Percentiles rank a stretch among this genome's conserved stretches.
These are phyloP conservation scores for Nematolebias whitei DNA, from an alignment of 2,113 vertebrate genomes.

Conservation along the genomic window DNA sequence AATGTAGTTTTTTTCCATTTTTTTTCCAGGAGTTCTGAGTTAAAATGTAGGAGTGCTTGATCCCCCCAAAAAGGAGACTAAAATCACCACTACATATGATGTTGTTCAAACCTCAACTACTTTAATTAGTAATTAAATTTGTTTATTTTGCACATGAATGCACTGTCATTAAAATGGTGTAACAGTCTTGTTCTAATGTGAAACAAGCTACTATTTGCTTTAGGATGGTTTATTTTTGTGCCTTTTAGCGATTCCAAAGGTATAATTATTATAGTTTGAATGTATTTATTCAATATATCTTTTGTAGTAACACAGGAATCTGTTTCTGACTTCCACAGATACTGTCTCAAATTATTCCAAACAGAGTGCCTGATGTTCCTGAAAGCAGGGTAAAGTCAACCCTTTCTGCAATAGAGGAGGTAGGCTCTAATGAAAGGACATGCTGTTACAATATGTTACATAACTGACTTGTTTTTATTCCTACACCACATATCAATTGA, in stretches of 20 bases:
- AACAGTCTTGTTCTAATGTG: not conserved
- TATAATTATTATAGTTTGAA: too few relatives aligned
- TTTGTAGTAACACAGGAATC: not conserved
- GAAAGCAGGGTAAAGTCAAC: slow-evolving; percentile 85
- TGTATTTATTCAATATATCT: not conserved
- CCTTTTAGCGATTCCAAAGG: too few relatives aligned
- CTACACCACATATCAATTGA: too few relatives aligned
- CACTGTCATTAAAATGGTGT: not conserved
- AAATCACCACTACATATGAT: not conserved
- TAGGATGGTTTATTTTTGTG: not conserved
- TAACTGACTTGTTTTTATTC: not conserved
- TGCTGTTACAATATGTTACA: not conserved
- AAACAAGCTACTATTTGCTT: not conserved
- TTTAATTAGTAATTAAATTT: not conserved
- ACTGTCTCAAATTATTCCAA: slow-evolving; percentile 81
- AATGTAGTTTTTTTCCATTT: too few relatives aligned
- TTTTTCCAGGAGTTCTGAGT: too few relatives aligned
- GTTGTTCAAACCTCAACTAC: not conserved
- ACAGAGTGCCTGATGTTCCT: slow-evolving; percentile 80
- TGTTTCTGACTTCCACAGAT: slow-evolving; percentile 66
- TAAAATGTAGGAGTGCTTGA: too few relatives aligned
- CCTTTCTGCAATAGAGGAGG: slow-evolving; percentile 87
- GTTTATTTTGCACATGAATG: not conserved
- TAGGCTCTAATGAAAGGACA: slow-evolving; percentile 52
- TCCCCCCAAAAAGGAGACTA: too few relatives aligned